Evolutionary conservation across 2,113 vertebrate species (phyloP).

Genomic region (Osmerus eperlanus): DNA sequence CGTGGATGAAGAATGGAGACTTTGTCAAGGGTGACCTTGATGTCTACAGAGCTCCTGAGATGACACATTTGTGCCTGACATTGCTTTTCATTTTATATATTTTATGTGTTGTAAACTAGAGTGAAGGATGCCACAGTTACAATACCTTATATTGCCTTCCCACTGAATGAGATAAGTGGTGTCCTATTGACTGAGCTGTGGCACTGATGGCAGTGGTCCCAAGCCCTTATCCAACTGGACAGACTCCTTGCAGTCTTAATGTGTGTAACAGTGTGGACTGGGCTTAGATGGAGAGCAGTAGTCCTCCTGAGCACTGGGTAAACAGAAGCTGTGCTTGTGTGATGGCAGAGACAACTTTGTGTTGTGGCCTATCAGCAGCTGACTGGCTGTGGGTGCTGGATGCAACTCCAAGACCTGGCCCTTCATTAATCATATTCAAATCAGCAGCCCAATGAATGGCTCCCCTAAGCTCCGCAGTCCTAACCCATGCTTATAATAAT

Average conservation of each 20-base stretch:
- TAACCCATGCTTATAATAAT: slow-evolving; percentile 60
- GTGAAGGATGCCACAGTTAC: slow-evolving; percentile 42
- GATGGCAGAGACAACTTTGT: slow-evolving; percentile 55
- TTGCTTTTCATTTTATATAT: slow-evolving; percentile 40
- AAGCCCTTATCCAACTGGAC: slow-evolving; percentile 21
- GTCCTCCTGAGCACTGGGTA: slow-evolving; percentile 37
- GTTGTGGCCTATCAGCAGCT: slow-evolving; percentile 27
- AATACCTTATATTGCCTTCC: neutral
- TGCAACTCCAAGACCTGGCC: slow-evolving; percentile 61
- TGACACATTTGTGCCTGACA: slow-evolving; percentile 55
- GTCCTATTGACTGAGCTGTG: slow-evolving; percentile 14
- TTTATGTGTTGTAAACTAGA: slow-evolving; percentile 42
- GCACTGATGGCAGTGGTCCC: neutral
- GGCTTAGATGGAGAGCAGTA: slow-evolving; percentile 31
- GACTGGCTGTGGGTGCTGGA: slow-evolving; percentile 45
- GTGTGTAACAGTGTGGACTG: slow-evolving; percentile 20
- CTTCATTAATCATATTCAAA: slow-evolving; percentile 70
- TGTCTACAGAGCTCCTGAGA: slow-evolving; percentile 31
- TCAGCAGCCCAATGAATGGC: slow-evolving; percentile 56
- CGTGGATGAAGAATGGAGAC: slow-evolving; percentile 42
- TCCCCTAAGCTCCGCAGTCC: slow-evolving; percentile 46
- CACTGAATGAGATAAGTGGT: neutral
- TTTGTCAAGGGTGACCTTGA: slow-evolving; percentile 55
- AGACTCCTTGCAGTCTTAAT: slow-evolving; percentile 1
- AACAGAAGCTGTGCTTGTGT: slow-evolving; percentile 40